Evolutionary conservation across 1,140 invertebrate genomes (phyloP).

Genomic region (Trichonephila inaurata): DNA sequence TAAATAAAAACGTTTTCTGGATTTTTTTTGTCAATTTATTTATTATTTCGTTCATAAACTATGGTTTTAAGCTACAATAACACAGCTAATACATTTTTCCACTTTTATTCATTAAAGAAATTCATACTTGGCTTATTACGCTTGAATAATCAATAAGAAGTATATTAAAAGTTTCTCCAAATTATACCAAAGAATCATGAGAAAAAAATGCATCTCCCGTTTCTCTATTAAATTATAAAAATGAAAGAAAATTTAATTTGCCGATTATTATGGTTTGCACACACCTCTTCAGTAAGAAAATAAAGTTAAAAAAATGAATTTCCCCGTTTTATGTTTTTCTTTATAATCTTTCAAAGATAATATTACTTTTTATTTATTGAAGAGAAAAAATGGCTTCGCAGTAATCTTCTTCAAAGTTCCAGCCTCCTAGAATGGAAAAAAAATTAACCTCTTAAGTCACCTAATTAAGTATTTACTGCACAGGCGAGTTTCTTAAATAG

Average conservation of each 20-base stretch:
- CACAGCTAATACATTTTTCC: no score
- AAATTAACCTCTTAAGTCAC: slow-evolving; percentile 17
- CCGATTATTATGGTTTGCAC: neutral
- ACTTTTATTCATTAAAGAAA: no score
- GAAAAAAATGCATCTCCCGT: neutral
- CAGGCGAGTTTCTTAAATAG: neutral
- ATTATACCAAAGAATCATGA: no score
- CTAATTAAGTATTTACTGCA: slow-evolving; percentile 22
- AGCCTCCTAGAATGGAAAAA: neutral
- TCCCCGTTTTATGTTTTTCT: neutral
- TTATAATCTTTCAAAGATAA: slow-evolving; percentile 1
- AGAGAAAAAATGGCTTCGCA: neutral
- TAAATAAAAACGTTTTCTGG: no score
- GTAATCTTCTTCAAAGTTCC: neutral
- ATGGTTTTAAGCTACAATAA: no score
- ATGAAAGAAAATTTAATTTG: neutral
- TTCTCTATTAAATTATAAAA: neutral
- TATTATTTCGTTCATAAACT: no score
- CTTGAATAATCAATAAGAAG: no score
- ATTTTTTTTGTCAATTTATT: no score
- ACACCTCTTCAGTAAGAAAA: neutral
- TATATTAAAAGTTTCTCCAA: no score
- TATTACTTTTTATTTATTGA: neutral
- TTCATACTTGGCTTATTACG: no score
- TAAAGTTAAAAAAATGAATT: neutral